phyloP scores from a whole-genome alignment of 2,888 invertebrate genomes.

The Aporophyla nigra region DNA sequence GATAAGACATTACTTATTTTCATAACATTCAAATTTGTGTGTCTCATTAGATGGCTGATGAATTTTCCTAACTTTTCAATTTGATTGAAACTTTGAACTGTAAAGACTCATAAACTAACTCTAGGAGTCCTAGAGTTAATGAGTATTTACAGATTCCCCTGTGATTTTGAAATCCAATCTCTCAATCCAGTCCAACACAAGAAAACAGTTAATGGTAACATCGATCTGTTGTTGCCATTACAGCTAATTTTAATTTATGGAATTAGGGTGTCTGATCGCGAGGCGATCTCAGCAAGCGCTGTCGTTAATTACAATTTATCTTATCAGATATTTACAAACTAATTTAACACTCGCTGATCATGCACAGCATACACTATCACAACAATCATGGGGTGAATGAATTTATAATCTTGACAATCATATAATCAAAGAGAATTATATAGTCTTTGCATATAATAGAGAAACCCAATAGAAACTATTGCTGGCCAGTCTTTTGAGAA shows the following conservation, averaged over 20 bases:
- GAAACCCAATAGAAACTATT: conserved; percentile 11
- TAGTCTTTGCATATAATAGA: conserved; percentile 3
- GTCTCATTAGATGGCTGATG: no score
- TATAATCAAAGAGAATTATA: no score
- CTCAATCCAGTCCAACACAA: no score
- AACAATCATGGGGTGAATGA: conserved; percentile 43
- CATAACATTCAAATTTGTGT: no score
- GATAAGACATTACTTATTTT: no score
- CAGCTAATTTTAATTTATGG: conserved; percentile 90
- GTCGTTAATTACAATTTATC: conserved; percentile 69
- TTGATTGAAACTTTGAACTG: no score
- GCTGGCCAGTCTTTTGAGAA: not conserved
- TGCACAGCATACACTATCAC: conserved; percentile 42
- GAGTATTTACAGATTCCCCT: conserved; percentile 16
- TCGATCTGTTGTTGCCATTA: conserved; percentile 75
- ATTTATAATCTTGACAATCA: conserved; percentile 33
- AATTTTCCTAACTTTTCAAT: no score
- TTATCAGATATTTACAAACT: conserved; percentile 54
- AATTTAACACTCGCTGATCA: conserved; percentile 61
- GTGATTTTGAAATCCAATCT: conserved; percentile 46
- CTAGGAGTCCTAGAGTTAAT: not conserved
- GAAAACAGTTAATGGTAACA: conserved; percentile 82
- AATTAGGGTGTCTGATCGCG: conserved; percentile 85
- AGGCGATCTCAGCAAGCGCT: conserved; percentile 80
- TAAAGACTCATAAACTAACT: no score